These are phyloP conservation scores for Lethenteron reissneri DNA, from an alignment of 2,113 vertebrate genomes.

Conservation along the genomic window DNA sequence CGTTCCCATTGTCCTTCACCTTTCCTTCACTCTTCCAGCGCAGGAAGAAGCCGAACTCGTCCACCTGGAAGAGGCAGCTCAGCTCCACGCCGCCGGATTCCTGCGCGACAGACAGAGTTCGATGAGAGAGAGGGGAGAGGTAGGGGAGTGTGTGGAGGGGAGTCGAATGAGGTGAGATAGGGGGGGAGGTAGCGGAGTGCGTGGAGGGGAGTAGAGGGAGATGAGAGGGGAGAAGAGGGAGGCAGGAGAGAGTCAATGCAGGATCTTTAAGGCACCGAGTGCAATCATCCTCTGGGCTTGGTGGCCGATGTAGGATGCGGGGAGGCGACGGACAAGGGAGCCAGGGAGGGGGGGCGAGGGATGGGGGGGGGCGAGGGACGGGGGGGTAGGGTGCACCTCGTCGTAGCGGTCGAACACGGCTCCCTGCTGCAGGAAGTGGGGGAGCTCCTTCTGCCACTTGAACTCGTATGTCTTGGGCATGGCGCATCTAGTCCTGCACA, in stretches of 20 bases:
- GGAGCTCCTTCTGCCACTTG: conserved; percentile 87
- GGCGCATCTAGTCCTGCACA: conserved; percentile 10
- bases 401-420: conserved; percentile 77
- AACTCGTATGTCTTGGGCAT: conserved; percentile 98
- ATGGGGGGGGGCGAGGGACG: no score
- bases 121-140: neutral
- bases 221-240: neutral
- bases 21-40: conserved; percentile 94
- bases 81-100: conserved; percentile 83
- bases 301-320: neutral
- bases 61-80: conserved; percentile 70
- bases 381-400: conserved; percentile 40
- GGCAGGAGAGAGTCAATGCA: neutral
- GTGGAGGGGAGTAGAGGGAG: neutral
- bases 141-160: no score
- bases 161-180: conserved; percentile 7
- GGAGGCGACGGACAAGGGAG: neutral
- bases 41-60: conserved; percentile 86
- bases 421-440: conserved; percentile 77
- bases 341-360: no score
- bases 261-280: neutral
- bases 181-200: neutral
- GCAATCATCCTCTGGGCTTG: neutral
- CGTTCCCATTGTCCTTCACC: conserved; percentile 24
- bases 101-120: conserved; percentile 23